Conservation (phyloP, 2,113 vertebrate species). For the Eidolon helvum region DNA sequence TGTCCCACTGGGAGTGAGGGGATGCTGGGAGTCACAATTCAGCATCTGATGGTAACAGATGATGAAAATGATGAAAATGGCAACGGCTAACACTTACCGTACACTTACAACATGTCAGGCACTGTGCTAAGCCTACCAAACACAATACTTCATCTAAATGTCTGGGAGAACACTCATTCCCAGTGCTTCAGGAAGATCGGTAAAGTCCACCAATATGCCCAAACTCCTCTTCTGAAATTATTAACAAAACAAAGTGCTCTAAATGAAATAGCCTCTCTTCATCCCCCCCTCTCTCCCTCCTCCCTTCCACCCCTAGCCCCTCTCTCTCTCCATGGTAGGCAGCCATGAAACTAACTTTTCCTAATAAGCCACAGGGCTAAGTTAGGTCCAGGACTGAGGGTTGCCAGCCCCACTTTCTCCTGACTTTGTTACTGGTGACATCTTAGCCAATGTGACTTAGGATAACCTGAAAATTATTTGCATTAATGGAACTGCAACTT, state of each 20-base stretch:
- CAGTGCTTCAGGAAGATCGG: background rate
- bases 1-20: background rate
- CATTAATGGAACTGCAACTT: background rate
- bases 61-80: background rate
- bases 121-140: background rate
- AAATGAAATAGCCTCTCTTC: too few relatives aligned
- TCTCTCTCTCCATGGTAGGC: background rate
- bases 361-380: background rate
- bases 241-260: background rate
- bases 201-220: background rate
- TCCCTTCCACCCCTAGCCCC: too few relatives aligned
- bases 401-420: background rate
- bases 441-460: background rate
- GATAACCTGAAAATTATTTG: background rate
- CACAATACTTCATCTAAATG: background rate
- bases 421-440: background rate
- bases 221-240: background rate
- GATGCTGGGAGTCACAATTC: background rate
- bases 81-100: background rate
- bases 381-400: background rate
- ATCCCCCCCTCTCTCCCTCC: rapidly evolving
- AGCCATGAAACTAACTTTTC: background rate
- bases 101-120: background rate
- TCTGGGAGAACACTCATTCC: background rate
- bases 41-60: background rate